Conservation (phyloP, 2,888 invertebrate genomes). For the Amitus sp. region DNA sequence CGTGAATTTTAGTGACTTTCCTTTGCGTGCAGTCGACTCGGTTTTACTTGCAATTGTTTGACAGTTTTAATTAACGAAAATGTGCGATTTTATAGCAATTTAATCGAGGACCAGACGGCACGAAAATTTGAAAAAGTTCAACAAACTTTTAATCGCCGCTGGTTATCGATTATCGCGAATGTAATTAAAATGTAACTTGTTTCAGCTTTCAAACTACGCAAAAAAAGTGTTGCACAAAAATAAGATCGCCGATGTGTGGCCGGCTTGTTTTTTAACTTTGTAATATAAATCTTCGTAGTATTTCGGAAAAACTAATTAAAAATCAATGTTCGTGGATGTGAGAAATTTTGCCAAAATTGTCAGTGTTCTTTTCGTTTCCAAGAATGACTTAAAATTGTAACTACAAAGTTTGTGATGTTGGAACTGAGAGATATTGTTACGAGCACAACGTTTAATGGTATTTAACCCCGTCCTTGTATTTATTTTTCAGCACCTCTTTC, state of each 20-base stretch:
- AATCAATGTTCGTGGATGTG: no score
- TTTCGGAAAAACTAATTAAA: conserved; percentile 25
- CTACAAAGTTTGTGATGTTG: conserved; percentile 1
- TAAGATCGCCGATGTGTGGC: neutral
- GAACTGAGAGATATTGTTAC: neutral
- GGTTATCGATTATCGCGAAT: conserved; percentile 43
- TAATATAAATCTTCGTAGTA: conserved; percentile 36
- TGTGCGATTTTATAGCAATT: conserved; percentile 1
- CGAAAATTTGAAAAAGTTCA: no score
- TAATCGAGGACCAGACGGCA: neutral
- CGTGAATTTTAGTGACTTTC: neutral
- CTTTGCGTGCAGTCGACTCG: neutral
- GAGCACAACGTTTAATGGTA: conserved; percentile 30
- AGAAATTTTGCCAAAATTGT: no score
- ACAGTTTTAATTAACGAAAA: neutral
- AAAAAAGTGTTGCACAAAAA: conserved; percentile 21
- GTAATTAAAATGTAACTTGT: conserved; percentile 38
- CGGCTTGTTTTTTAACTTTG: conserved; percentile 37
- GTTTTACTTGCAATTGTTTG: neutral
- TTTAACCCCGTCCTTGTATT: conserved; percentile 39
- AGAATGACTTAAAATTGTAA: neutral
- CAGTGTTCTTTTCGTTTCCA: neutral
- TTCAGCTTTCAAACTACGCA: conserved; percentile 20
- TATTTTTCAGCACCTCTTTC: conserved; percentile 34
- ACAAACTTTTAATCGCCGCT: no score